Base-by-base conservation (phyloP, 2,888 invertebrate genomes). In the Ectemnius lituratus region DNA sequence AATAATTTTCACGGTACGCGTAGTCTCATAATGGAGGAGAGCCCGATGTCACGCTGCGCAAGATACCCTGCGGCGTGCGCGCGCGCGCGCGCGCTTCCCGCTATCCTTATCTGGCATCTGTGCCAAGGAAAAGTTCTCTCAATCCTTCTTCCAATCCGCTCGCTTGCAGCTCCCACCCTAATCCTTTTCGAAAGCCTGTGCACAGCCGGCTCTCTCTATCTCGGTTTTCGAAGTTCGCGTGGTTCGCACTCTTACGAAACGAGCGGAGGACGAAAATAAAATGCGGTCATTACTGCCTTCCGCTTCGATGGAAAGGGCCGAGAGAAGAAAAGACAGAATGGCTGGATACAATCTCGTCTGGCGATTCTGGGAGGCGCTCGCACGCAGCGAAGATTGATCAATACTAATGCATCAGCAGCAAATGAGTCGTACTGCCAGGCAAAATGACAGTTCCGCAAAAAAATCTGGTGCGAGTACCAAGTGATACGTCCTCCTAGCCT, bases 101-200 rank as follows among this genome's bases (percentile, higher is more conserved):
- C 37, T 37, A 78, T 80, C 72, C 78, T 80, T 80, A 80, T 80
- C 80, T 70, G 80, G 75, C 80, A 80, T 80, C 80, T 76, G 68
- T 80, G 80, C 80, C 80, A 78, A 78, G 80, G 76, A 73, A 72
- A 80, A 80, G 80, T 80, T 80, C 80, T 58, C 73, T 58, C 75
- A 80, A 80, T 80, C 78, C 75, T 75, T 63, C 49, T 66, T 47
- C 64, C 16, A 70, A 76, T 76, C 62, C 70, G 60, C 69, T 78
- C 69, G 70, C 71, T 80, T 76, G 57, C 73, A 58, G 67, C 70
- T 73, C 69, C 68, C 62, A 78, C 62, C 70, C 56, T 79, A 81
- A 81, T 81, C 76, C 71, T 73, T 76, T 56, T 45, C 65, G 70
- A 59, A 78, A 61, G 65, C 58, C 52, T 14, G 52, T 13, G 11